Conservation (phyloP, 35 echinoderm and acorn worm species). For the Heliocidaris erythrogramma region DNA sequence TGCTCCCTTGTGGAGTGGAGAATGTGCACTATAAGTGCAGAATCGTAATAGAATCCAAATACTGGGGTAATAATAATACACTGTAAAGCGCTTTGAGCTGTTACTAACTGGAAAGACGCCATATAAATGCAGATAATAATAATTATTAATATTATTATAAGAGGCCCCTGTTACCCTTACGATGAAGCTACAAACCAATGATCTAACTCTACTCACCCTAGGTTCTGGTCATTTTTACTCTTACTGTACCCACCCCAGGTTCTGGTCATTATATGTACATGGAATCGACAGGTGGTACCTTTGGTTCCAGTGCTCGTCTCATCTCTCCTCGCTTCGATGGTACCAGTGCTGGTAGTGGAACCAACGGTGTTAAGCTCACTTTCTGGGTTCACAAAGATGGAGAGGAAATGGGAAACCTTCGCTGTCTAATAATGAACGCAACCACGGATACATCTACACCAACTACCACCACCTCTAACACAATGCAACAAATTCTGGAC, state of each 20-base stretch:
- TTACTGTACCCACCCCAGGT: neutral
- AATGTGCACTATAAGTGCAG: no score
- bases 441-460: neutral
- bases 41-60: no score
- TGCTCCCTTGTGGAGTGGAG: no score
- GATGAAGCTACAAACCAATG: no score
- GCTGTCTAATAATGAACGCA: neutral
- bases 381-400: slow-evolving; percentile 34
- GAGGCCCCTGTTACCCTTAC: no score
- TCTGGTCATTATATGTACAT: slow-evolving; percentile 37
- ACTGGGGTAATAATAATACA: no score
- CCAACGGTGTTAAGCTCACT: neutral
- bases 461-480: neutral
- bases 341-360: neutral
- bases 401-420: neutral
- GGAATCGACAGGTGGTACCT: neutral
- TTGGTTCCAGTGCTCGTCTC: neutral
- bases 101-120: no score
- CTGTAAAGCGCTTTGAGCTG: no score
- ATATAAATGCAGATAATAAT: no score
- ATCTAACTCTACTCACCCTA: no score
- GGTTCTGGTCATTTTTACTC: neutral
- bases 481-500: neutral
- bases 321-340: slow-evolving; percentile 8
- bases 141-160: no score